Evolutionary conservation across 1,140 invertebrate species (phyloP).

Genomic region (Macrotrachela quadricornifera): DNA sequence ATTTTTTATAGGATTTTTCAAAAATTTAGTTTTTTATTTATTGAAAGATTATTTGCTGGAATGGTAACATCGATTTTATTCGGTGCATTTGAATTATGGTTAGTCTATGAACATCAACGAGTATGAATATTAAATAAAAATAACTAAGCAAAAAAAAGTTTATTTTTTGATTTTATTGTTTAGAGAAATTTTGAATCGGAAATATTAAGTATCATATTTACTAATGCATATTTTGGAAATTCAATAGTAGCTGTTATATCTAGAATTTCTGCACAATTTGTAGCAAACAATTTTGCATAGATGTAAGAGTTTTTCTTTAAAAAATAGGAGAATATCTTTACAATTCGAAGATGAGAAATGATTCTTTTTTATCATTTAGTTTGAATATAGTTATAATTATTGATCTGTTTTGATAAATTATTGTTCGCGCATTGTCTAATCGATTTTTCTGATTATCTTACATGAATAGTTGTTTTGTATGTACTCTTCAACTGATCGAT

Average conservation of each 20-base stretch:
- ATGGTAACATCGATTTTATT: constrained; percentile 48
- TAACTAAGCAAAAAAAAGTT: no score
- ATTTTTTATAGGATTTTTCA: constrained; percentile 40
- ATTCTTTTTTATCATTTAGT: no score
- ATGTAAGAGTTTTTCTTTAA: constrained; percentile 29
- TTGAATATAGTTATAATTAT: no score
- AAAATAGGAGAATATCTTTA: background rate
- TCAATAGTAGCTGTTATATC: constrained; percentile 44
- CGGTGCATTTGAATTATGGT: constrained; percentile 50
- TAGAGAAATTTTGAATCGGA: constrained; percentile 25
- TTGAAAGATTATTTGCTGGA: constrained; percentile 42
- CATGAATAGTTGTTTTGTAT: no score
- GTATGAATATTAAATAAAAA: constrained; percentile 14
- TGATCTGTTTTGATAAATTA: no score
- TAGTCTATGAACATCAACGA: constrained; percentile 43
- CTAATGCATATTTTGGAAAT: constrained; percentile 44
- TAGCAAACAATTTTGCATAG: constrained; percentile 38
- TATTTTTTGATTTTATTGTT: constrained; percentile 4
- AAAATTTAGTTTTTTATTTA: constrained; percentile 33
- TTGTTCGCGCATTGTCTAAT: no score
- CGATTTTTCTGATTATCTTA: no score
- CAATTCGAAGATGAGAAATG: background rate
- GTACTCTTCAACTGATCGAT: no score
- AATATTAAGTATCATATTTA: constrained; percentile 35
- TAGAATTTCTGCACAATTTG: constrained; percentile 41